Evolutionary conservation across 2,888 invertebrate species (phyloP), one percentile per base, ranked within the genome.

Genomic region (Meteorus cinctellus): DNA sequence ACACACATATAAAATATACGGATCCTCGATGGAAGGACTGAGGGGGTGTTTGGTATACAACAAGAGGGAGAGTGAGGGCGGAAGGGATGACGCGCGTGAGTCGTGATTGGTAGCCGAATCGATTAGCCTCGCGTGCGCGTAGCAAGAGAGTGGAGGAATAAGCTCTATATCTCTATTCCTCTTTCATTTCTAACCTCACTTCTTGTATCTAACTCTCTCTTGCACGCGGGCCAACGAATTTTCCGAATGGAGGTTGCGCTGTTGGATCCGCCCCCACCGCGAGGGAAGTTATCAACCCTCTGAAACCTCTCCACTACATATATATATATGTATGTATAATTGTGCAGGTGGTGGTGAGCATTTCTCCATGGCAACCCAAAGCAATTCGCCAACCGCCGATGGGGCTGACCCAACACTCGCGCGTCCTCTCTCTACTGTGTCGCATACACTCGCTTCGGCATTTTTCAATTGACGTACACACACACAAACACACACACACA

Each of bases 31-130:
- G 34, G 31, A 34, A 34, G 34, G 34, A 14, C n/a, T 63, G 16
- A n/a, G 4, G 51, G 27, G 73, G 62, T 48, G 70, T 51, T 62
- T 24, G 65, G 19, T 68, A 31, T 69, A 48, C n/a, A 48, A 59
- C 55, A 45, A 62, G 66, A 59, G 76, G 65, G 65, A 41, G 60
- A 67, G 74, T 59, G 63, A 68, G 67, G 69, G 79, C 68, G 76
- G 77, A 79, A 78, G 78, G 77, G 76, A 77, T 70, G 80, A 74
- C 77, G 82, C 83, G 82, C 83, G 85, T 82, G 82, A 81, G 82
- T 79, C 70, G 84, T 84, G 88, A 89, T 89, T 89, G 89, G 88
- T 86, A 85, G 88, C 84, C 86, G 86, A 87, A 89, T 89, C 89
- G 89, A 89, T 89, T 89, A 84, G 82, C 82, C 77, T 69, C 62